phyloP scores from a whole-genome alignment of 2,797 vertebrate genomes.

The Psittacula echo region DNA sequence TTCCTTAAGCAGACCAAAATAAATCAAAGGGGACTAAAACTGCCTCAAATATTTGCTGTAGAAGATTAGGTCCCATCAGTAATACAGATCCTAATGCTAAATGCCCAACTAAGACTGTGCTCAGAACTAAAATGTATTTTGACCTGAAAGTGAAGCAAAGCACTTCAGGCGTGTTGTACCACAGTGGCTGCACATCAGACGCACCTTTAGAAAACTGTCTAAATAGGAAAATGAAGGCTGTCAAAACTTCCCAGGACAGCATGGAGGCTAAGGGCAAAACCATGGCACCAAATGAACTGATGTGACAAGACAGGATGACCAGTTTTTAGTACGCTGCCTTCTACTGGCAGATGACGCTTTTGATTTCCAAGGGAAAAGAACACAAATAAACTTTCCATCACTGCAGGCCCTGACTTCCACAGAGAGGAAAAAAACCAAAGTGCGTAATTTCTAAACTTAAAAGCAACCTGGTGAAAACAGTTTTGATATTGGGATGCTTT shows the following conservation, averaged over 20 bases:
- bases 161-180: not conserved
- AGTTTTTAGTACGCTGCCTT: not conserved
- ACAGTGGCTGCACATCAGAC: fast-evolving
- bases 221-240: not conserved
- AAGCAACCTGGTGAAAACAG: not conserved
- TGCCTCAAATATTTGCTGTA: not conserved
- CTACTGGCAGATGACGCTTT: not conserved
- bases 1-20: not conserved
- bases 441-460: not conserved
- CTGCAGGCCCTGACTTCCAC: not conserved
- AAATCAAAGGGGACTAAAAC: not conserved
- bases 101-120: not conserved
- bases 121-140: not conserved
- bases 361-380: not conserved
- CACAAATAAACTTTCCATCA: not conserved
- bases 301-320: not conserved
- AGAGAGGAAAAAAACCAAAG: not conserved
- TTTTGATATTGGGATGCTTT: not conserved
- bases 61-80: not conserved
- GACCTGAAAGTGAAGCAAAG: not conserved
- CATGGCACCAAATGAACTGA: not conserved
- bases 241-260: not conserved
- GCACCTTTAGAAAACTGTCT: not conserved
- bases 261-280: not conserved
- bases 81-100: not conserved